phyloP scores from a whole-genome alignment of 30 jellyfish, hydroid and myxozoan species.

The Nemopilema nomurai region DNA sequence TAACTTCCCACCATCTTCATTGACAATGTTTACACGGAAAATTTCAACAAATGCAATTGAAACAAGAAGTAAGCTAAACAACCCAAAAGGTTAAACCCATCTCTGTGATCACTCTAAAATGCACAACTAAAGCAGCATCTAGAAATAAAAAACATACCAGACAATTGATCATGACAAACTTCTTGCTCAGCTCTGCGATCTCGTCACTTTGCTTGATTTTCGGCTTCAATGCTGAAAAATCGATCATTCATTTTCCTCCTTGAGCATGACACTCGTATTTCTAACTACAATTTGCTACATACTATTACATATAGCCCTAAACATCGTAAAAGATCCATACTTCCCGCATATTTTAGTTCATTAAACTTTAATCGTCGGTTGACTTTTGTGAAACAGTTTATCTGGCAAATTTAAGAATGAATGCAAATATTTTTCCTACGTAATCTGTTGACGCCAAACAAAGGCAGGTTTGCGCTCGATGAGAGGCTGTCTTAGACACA shows the following conservation, averaged over 20 bases:
- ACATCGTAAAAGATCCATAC: background rate
- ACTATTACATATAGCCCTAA: background rate
- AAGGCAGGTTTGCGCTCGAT: background rate
- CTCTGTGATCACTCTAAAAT: no score
- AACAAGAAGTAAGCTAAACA: no score
- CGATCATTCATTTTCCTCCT: background rate
- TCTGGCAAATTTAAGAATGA: background rate
- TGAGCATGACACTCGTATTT: background rate
- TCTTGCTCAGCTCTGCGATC: constrained; percentile 85
- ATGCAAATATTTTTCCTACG: background rate
- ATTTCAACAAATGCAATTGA: no score
- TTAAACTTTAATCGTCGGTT: background rate
- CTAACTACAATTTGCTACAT: background rate
- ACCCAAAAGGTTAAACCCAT: no score
- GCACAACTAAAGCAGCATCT: no score
- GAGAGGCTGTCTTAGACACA: background rate
- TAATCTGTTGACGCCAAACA: background rate
- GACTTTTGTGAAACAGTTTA: background rate
- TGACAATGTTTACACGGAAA: no score
- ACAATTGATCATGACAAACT: constrained; percentile 88
- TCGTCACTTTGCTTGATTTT: constrained; percentile 63
- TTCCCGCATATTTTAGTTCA: background rate
- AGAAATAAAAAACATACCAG: constrained; percentile 65
- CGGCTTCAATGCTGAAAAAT: constrained; percentile 85
- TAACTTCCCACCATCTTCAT: no score